These are phyloP conservation scores for Camponotus floridanus DNA, from an alignment of 1,140 invertebrate species.

Conservation along the genomic window DNA sequence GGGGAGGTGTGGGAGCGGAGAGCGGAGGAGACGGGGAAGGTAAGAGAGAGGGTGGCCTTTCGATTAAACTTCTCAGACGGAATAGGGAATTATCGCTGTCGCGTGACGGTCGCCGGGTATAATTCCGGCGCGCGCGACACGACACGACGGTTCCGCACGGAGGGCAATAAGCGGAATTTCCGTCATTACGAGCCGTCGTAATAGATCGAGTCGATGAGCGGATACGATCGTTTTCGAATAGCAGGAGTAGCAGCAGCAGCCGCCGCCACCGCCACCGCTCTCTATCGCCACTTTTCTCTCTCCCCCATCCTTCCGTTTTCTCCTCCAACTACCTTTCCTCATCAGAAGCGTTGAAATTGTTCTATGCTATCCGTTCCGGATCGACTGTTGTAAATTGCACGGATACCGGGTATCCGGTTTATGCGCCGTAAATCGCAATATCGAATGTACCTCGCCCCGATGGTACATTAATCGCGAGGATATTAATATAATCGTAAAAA, in stretches of 20 bases:
- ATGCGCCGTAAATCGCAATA: slow-evolving; percentile 26
- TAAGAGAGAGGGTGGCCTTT: slow-evolving; percentile 49
- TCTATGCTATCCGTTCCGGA: slow-evolving; percentile 1
- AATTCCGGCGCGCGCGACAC: slow-evolving; percentile 43
- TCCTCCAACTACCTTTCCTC: not conserved
- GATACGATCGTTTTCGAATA: slow-evolving; percentile 50
- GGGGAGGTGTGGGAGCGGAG: no score
- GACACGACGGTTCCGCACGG: not conserved
- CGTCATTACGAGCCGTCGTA: slow-evolving; percentile 46
- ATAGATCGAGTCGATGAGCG: slow-evolving; percentile 57
- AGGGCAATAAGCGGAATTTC: slow-evolving; percentile 61
- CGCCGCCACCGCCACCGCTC: no score
- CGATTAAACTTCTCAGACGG: slow-evolving; percentile 64
- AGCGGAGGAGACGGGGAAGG: not conserved
- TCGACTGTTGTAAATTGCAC: slow-evolving; percentile 53
- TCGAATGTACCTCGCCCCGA: slow-evolving; percentile 3
- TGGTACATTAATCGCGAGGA: slow-evolving; percentile 24
- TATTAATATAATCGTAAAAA: slow-evolving; percentile 11
- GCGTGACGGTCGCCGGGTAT: slow-evolving; percentile 55
- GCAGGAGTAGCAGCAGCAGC: not conserved
- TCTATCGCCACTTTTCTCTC: no score
- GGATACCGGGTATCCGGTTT: slow-evolving; percentile 38
- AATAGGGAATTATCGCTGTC: slow-evolving; percentile 59
- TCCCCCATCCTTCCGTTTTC: no score
- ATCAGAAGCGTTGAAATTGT: slow-evolving; percentile 46